Conservation (phyloP, 2,888 invertebrate genomes). For the Mesochorus sp. region DNA sequence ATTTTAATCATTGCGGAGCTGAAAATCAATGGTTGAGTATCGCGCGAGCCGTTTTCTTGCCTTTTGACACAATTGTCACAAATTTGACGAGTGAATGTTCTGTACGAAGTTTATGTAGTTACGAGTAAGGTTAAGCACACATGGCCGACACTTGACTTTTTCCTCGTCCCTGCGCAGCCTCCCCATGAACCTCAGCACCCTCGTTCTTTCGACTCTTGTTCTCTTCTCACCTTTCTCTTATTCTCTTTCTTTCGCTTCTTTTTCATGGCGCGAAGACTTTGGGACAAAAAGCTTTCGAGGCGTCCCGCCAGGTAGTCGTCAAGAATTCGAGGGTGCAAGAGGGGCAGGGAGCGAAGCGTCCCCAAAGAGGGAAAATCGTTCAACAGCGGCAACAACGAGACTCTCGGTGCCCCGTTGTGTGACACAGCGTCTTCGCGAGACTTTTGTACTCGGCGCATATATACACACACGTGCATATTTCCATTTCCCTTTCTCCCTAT, state of each 20-base stretch:
- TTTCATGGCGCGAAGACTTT: background rate
- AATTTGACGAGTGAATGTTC: background rate
- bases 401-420: background rate
- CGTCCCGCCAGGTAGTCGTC: conserved; percentile 18
- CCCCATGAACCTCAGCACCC: conserved; percentile 13
- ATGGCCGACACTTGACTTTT: conserved; percentile 4
- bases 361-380: conserved; percentile 24
- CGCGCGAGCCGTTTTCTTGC: too few relatives aligned
- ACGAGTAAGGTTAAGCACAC: conserved; percentile 13
- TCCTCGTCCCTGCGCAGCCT: background rate
- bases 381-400: background rate
- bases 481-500: background rate
- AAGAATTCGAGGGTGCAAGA: too few relatives aligned
- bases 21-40: too few relatives aligned
- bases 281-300: conserved; percentile 20
- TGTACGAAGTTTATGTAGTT: background rate
- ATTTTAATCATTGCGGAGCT: too few relatives aligned
- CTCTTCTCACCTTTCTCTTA: background rate
- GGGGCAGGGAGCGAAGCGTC: background rate
- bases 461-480: conserved; percentile 2
- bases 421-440: conserved; percentile 13
- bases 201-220: background rate
- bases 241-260: background rate
- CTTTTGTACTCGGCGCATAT: conserved; percentile 40
- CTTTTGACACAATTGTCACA: background rate